Conservation (phyloP, 2,888 invertebrate genomes). For the Caenorhabditis zanzibari region DNA sequence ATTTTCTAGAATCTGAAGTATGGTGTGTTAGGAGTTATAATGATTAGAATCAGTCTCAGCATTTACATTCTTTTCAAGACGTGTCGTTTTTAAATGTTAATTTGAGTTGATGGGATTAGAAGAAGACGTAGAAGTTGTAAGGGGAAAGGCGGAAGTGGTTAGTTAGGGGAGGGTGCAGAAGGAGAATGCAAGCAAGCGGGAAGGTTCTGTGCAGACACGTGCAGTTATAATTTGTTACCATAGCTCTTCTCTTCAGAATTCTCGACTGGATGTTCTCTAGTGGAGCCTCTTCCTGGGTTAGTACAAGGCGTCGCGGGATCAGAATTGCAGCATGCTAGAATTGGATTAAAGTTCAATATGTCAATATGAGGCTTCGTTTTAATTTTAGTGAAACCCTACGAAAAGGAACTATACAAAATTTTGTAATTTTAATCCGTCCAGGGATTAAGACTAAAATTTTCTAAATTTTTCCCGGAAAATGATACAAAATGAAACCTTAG, state of each 20-base stretch:
- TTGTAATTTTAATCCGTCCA: conserved; percentile 17
- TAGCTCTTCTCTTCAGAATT: conserved; percentile 57
- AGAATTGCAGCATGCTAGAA: conserved; percentile 60
- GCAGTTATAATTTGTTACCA: conserved; percentile 34
- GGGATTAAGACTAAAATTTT: conserved; percentile 42
- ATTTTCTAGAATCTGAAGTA: neutral
- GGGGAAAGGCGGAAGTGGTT: conserved; percentile 13
- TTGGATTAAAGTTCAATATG: conserved; percentile 37
- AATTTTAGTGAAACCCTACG: conserved; percentile 27
- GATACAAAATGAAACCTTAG: conserved; percentile 52
- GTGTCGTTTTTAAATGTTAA: conserved; percentile 34
- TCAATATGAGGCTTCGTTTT: conserved; percentile 48
- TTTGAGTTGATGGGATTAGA: conserved; percentile 47
- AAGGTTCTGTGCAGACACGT: too few species aligned
- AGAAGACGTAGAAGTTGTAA: conserved; percentile 47
- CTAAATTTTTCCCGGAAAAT: conserved; percentile 8
- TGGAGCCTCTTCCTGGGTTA: conserved; percentile 40
- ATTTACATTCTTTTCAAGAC: conserved; percentile 22
- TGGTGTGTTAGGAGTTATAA: conserved; percentile 18
- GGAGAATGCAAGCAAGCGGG: too few species aligned
- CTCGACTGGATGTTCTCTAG: conserved; percentile 53
- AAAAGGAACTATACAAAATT: conserved; percentile 45
- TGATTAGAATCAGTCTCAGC: conserved; percentile 26
- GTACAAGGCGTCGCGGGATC: conserved; percentile 55
- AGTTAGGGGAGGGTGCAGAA: conserved; percentile 4